phyloP scores from a whole-genome alignment of 2,888 invertebrate genomes.

The Clivina fossor region DNA sequence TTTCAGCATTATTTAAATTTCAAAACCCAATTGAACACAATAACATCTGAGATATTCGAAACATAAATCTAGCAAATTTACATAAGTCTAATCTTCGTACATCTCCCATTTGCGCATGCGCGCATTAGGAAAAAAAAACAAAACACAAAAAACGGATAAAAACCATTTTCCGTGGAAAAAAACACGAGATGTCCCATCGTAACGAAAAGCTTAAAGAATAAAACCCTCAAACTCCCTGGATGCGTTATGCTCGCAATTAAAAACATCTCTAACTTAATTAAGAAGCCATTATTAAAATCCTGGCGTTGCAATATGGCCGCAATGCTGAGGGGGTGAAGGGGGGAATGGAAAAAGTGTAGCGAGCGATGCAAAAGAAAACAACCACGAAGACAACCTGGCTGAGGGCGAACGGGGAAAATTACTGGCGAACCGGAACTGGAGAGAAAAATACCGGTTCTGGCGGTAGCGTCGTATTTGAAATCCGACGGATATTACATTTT shows the following conservation, averaged over 20 bases:
- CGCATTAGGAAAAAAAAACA: too few species aligned
- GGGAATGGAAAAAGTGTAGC: slow-evolving; percentile 21
- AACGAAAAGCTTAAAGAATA: slow-evolving; percentile 51
- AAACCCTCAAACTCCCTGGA: slow-evolving; percentile 46
- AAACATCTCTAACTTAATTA: slow-evolving; percentile 55
- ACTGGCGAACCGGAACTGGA: slow-evolving; percentile 8
- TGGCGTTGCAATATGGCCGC: slow-evolving; percentile 46
- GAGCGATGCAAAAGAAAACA: slow-evolving; percentile 26
- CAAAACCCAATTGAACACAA: too few species aligned
- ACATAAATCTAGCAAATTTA: too few species aligned
- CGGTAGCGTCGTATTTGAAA: slow-evolving; percentile 47
- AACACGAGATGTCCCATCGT: too few species aligned
- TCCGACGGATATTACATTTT: slow-evolving; percentile 51
- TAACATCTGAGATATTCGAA: too few species aligned
- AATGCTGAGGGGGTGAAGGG: slow-evolving; percentile 38
- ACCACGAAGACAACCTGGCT: neutral
- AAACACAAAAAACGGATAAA: too few species aligned
- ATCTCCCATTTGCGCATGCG: too few species aligned
- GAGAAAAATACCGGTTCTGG: slow-evolving; percentile 47
- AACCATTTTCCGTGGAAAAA: too few species aligned
- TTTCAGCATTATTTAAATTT: too few species aligned
- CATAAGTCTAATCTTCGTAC: too few species aligned
- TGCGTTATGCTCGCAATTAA: slow-evolving; percentile 52
- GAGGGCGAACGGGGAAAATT: too few species aligned
- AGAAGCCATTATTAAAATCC: slow-evolving; percentile 54